Conservation (phyloP, 2,113 vertebrate genomes). For the Dunckerocampus dactyliophorus region DNA sequence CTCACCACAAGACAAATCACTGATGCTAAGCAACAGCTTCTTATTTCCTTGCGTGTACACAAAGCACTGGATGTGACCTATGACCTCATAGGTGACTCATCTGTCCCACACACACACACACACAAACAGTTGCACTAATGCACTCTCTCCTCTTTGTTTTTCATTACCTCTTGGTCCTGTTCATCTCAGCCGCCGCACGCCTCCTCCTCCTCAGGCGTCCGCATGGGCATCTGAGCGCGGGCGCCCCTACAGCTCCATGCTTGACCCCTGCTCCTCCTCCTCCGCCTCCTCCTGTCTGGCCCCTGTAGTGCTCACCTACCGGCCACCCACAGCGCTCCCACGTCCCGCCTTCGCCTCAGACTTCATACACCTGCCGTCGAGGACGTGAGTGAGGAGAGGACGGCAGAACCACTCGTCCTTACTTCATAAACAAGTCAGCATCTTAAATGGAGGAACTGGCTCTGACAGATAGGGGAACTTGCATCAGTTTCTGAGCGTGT, state of each 20-base stretch:
- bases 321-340: slow-evolving; percentile 37
- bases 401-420: slow-evolving; percentile 31
- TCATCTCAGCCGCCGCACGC: slow-evolving; percentile 64
- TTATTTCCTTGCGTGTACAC: not conserved
- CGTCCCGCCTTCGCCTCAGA: not conserved
- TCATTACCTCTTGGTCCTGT: slow-evolving; percentile 74
- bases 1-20: not conserved
- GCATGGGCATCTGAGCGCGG: slow-evolving; percentile 57
- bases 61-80: slow-evolving; percentile 27
- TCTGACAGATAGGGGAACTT: slow-evolving; percentile 77
- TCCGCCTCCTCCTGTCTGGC: slow-evolving; percentile 27
- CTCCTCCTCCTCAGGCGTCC: slow-evolving; percentile 54
- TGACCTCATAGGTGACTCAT: slow-evolving; percentile 57
- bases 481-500: slow-evolving; percentile 61
- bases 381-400: slow-evolving; percentile 1
- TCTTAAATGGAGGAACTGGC: slow-evolving; percentile 75
- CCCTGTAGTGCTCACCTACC: slow-evolving; percentile 29
- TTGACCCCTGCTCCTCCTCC: slow-evolving; percentile 45
- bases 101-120: slow-evolving; percentile 37
- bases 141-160: slow-evolving; percentile 1
- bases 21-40: not conserved
- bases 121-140: slow-evolving; percentile 27
- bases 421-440: slow-evolving; percentile 65
- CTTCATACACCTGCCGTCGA: slow-evolving; percentile 21
- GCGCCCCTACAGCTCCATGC: slow-evolving; percentile 66